Conservation (phyloP, 2,888 invertebrate genomes). For the Syrphus vitripennis region DNA sequence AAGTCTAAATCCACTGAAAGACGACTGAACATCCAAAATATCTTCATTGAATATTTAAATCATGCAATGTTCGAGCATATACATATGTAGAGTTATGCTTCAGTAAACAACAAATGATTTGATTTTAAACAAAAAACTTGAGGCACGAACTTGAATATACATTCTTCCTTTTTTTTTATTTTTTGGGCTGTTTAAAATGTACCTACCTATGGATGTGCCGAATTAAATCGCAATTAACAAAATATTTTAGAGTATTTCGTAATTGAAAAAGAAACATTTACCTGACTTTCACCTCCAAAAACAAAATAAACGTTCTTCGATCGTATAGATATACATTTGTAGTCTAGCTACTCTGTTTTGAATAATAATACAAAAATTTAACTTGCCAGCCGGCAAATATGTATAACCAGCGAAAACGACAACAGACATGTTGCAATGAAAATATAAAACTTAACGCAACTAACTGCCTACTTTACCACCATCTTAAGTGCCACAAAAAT, state of each 20-base stretch:
- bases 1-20: neutral
- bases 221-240: constrained; percentile 16
- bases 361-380: neutral
- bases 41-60: constrained; percentile 3
- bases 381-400: neutral
- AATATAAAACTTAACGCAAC: neutral
- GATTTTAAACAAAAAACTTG: constrained; percentile 36
- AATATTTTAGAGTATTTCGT: constrained; percentile 16
- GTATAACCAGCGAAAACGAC: neutral
- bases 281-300: constrained; percentile 31
- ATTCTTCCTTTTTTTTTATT: neutral
- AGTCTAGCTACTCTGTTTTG: neutral
- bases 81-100: neutral
- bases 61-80: neutral
- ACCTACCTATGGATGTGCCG: too few relatives aligned
- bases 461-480: neutral
- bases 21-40: neutral
- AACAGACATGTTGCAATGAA: neutral
- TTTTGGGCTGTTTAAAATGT: neutral
- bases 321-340: neutral
- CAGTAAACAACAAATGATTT: neutral
- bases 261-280: neutral
- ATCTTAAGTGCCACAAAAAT: neutral
- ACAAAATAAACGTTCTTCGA: constrained; percentile 5
- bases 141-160: constrained; percentile 40